These are phyloP conservation scores for Fabriciana adippe DNA, from an alignment of 2,888 invertebrate species.

Conservation along the genomic window DNA sequence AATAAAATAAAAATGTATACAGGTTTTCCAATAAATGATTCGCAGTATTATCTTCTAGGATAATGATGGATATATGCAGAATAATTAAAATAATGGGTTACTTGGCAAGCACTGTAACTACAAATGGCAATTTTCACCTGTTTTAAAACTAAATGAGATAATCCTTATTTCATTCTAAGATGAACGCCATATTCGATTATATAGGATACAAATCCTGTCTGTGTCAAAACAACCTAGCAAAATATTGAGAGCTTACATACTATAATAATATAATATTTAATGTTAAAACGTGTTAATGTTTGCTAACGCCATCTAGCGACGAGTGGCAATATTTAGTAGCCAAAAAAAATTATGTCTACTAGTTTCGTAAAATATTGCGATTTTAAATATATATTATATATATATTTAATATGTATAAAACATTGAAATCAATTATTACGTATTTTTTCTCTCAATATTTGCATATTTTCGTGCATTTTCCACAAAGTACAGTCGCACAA, in stretches of 20 bases:
- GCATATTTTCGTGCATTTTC: neutral
- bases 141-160: conserved; percentile 44
- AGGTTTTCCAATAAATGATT: neutral
- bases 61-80: conserved; percentile 20
- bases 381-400: neutral
- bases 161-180: conserved; percentile 38
- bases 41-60: neutral
- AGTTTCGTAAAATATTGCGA: too few species aligned
- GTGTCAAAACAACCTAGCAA: neutral
- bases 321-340: conserved; percentile 12
- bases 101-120: conserved; percentile 50
- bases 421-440: neutral
- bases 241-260: conserved; percentile 1
- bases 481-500: neutral
- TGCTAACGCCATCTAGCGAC: conserved; percentile 21
- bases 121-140: conserved; percentile 46
- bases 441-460: conserved; percentile 1
- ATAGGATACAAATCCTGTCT: conserved; percentile 3
- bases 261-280: neutral
- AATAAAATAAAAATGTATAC: neutral
- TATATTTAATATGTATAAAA: neutral
- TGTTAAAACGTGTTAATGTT: neutral
- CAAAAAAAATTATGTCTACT: too few species aligned
- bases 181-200: conserved; percentile 42
- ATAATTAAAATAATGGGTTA: conserved; percentile 33